Evolutionary conservation across 2,888 invertebrate species (phyloP).

Genomic region (Lasius fuliginosus): DNA sequence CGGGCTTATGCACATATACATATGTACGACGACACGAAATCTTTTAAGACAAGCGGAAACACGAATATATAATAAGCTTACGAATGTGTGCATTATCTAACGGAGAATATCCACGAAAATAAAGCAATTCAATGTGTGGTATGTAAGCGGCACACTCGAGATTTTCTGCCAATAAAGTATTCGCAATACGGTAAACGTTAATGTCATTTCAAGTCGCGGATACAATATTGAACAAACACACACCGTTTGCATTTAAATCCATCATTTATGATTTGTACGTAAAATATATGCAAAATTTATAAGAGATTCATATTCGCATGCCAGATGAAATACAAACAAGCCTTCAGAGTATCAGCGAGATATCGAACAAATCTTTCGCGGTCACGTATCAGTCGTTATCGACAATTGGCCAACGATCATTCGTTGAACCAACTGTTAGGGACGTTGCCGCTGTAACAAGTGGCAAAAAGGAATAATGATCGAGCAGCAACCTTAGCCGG

Average conservation of each 20-base stretch:
- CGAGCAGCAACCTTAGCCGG: constrained; percentile 18
- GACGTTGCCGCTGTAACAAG: constrained; percentile 13
- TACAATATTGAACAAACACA: not conserved
- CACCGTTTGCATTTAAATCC: not conserved
- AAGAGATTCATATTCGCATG: not conserved
- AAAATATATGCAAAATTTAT: not conserved
- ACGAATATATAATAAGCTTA: not conserved
- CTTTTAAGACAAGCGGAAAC: not conserved
- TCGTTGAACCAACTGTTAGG: not conserved
- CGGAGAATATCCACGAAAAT: constrained; percentile 7
- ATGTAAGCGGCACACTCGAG: not conserved
- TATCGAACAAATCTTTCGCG: not conserved
- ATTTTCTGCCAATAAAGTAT: not conserved
- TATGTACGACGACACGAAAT: constrained; percentile 17
- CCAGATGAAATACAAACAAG: not conserved
- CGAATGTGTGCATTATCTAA: not conserved
- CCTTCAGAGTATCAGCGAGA: not conserved
- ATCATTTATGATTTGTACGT: not conserved
- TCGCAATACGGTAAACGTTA: constrained; percentile 19
- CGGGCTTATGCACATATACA: constrained; percentile 3
- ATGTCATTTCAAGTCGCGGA: not conserved
- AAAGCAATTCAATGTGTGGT: constrained; percentile 13
- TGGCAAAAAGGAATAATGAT: constrained; percentile 21
- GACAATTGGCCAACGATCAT: constrained; percentile 3
- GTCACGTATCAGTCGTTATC: constrained; percentile 6